phyloP scores from a whole-genome alignment of 2,888 invertebrate species.

The Orthosia cruda region DNA sequence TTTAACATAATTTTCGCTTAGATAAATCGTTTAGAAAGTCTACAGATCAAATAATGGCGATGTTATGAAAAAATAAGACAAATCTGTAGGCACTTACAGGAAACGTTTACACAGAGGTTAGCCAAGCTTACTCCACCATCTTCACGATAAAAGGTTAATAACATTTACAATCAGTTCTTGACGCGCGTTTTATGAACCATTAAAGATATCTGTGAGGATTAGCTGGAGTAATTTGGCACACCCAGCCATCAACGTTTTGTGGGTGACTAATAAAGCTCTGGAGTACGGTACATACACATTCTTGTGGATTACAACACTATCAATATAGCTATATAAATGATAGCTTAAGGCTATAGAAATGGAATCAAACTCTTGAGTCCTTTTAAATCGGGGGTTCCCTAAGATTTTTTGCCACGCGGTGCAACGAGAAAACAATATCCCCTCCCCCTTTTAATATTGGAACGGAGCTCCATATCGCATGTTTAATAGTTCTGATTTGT shows the following conservation, averaged over 20 bases:
- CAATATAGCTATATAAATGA: neutral
- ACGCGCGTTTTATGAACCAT: slow-evolving; percentile 32
- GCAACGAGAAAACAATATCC: no score
- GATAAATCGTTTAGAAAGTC: no score
- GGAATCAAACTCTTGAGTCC: no score
- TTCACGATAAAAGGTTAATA: slow-evolving; percentile 42
- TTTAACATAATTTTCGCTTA: no score
- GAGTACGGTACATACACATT: slow-evolving; percentile 38
- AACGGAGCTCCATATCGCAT: no score
- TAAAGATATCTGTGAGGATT: slow-evolving; percentile 52
- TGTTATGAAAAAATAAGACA: no score
- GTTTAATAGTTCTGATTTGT: no score
- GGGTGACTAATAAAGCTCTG: slow-evolving; percentile 43
- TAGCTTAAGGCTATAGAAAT: no score
- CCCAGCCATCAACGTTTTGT: slow-evolving; percentile 51
- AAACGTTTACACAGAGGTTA: neutral
- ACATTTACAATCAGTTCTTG: slow-evolving; percentile 37
- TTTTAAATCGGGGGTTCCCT: no score
- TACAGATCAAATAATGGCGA: no score
- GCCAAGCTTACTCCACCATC: slow-evolving; percentile 1
- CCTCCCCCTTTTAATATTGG: no score
- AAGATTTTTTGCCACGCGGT: no score
- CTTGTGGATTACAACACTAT: slow-evolving; percentile 33
- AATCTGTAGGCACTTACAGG: neutral
- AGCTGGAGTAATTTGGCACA: slow-evolving; percentile 50